Evolutionary conservation across 2,797 vertebrate genomes (phyloP).

Genomic region (Parotocinclus haroldoi): DNA sequence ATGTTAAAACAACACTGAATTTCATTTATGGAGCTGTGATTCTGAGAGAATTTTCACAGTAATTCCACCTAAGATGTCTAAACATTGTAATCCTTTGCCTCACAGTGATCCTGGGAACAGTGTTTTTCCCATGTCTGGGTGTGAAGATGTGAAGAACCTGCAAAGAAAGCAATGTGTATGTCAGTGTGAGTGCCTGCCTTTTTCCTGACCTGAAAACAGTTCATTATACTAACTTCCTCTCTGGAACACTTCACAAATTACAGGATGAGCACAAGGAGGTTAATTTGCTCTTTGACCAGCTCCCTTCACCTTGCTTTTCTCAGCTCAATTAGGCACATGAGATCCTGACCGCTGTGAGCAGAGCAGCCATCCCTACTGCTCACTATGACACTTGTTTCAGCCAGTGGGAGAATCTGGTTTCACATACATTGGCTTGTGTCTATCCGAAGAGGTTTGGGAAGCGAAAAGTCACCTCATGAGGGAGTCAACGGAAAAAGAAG

Average conservation of each 20-base stretch:
- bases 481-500: constrained; percentile 29
- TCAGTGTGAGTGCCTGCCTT: constrained; percentile 1
- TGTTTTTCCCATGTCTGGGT: too few species aligned
- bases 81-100: too few species aligned
- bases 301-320: constrained; percentile 35
- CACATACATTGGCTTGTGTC: constrained; percentile 22
- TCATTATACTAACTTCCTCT: constrained; percentile 27
- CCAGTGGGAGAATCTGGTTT: constrained; percentile 30
- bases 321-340: constrained; percentile 45
- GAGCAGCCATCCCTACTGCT: constrained; percentile 31
- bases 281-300: constrained; percentile 32
- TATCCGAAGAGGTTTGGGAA: constrained; percentile 30
- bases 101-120: too few species aligned
- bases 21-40: too few species aligned
- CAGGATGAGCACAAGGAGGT: constrained; percentile 36
- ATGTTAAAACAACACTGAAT: too few species aligned
- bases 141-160: too few species aligned
- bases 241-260: constrained; percentile 35
- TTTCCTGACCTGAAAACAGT: constrained; percentile 15
- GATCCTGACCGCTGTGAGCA: constrained; percentile 41
- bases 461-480: constrained; percentile 36
- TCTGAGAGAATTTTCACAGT: too few species aligned
- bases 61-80: too few species aligned
- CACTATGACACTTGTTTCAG: constrained; percentile 30
- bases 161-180: too few species aligned